These are phyloP conservation scores for Ernsta delagoae DNA, from an alignment of 2,888 invertebrate genomes.

Conservation along the genomic window DNA sequence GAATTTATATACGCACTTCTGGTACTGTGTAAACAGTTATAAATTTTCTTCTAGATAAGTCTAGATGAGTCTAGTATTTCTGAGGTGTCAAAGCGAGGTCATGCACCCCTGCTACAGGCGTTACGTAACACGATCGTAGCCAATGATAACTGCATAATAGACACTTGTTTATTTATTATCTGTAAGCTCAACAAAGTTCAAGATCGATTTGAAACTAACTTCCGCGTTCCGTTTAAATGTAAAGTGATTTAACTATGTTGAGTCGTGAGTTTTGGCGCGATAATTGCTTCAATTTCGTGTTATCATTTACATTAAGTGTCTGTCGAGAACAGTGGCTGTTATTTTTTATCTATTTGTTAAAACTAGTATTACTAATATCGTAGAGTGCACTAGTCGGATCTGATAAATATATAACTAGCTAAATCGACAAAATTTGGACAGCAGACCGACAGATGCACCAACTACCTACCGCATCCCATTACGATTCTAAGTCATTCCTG, in stretches of 20 bases:
- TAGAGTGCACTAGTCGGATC: too few species aligned
- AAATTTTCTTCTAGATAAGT: not conserved
- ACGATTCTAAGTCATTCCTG: too few species aligned
- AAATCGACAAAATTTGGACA: too few species aligned
- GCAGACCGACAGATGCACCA: too few species aligned
- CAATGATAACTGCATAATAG: constrained; percentile 21
- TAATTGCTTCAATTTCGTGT: not conserved
- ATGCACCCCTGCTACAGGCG: constrained; percentile 15
- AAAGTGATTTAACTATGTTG: not conserved
- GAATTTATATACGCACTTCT: too few species aligned
- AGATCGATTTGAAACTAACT: constrained; percentile 17
- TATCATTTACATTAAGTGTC: not conserved
- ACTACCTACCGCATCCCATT: too few species aligned
- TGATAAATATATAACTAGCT: too few species aligned
- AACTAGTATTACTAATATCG: too few species aligned
- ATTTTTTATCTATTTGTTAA: too few species aligned
- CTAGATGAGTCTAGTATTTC: not conserved
- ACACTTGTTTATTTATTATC: constrained; percentile 27
- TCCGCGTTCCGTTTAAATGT: constrained; percentile 16
- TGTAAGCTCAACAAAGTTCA: constrained; percentile 24
- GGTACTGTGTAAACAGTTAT: too few species aligned
- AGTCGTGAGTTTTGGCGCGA: not conserved
- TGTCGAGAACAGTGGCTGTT: too few species aligned
- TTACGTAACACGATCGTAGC: constrained; percentile 19
- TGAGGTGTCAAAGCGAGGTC: constrained; percentile 12